Percentiles rank a stretch among this genome's conserved stretches.
Evolutionary conservation across 2,113 vertebrate species (phyloP).

Genomic region (Apeltes quadracus): DNA sequence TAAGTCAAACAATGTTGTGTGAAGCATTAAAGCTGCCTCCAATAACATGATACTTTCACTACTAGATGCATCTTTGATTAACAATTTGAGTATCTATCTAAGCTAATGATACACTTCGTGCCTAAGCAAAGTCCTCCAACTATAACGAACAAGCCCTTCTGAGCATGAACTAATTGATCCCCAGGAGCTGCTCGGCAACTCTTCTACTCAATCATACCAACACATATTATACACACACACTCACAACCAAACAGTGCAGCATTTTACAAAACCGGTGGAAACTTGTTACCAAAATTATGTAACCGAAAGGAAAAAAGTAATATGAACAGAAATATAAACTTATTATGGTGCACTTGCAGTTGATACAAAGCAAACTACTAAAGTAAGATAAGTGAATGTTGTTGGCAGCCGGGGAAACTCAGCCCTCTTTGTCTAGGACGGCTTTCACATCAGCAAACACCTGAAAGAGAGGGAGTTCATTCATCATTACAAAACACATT

Average conservation of each 20-base stretch:
- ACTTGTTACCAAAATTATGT: constrained; percentile 20
- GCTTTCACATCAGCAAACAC: constrained; percentile 92
- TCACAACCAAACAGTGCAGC: constrained; percentile 41
- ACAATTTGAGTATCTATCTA: constrained; percentile 1
- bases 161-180: constrained; percentile 6
- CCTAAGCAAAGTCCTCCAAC: constrained; percentile 35
- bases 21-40: constrained; percentile 25
- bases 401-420: constrained; percentile 57
- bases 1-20: constrained; percentile 53
- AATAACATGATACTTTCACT: constrained; percentile 3
- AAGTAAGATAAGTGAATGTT: constrained; percentile 34
- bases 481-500: not conserved
- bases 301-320: constrained; percentile 57
- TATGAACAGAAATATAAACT: constrained; percentile 57
- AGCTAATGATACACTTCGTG: constrained; percentile 14
- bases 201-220: constrained; percentile 31
- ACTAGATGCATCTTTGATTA: constrained; percentile 7
- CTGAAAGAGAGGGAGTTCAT: constrained; percentile 73
- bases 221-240: constrained; percentile 24
- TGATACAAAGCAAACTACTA: constrained; percentile 59
- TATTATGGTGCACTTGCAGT: constrained; percentile 47
- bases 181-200: constrained; percentile 16
- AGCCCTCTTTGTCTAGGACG: constrained; percentile 90
- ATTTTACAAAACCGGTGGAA: constrained; percentile 57
- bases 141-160: constrained; percentile 31